These are phyloP conservation scores for Rhyacophila brunnea DNA, from an alignment of 1,140 invertebrate species.

Conservation along the genomic window DNA sequence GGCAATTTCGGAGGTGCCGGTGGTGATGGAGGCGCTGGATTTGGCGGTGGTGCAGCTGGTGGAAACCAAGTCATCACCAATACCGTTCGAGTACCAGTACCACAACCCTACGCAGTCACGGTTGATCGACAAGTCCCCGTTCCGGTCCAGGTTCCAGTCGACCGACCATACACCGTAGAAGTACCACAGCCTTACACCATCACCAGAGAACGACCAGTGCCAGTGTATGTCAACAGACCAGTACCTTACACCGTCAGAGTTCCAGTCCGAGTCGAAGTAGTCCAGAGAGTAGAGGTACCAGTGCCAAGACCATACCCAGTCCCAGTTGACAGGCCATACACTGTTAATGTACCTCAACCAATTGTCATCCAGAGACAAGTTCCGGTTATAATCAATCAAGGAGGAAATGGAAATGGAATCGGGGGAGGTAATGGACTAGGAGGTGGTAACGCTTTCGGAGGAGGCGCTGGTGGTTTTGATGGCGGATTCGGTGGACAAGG, in stretches of 20 bases:
- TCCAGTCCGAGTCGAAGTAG: constrained; percentile 43
- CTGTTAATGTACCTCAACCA: constrained; percentile 38
- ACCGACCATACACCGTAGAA: constrained; percentile 28
- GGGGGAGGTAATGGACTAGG: constrained; percentile 22
- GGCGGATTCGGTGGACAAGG: constrained; percentile 14
- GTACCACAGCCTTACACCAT: constrained; percentile 39
- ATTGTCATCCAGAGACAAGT: constrained; percentile 36
- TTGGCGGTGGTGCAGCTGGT: constrained; percentile 1
- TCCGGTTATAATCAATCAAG: constrained; percentile 32
- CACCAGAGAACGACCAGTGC: constrained; percentile 40
- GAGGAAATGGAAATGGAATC: constrained; percentile 11
- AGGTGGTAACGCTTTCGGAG: constrained; percentile 22
- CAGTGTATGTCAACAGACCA: constrained; percentile 34
- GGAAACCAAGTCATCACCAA: constrained; percentile 31
- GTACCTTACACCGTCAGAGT: constrained; percentile 38
- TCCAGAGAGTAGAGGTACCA: constrained; percentile 42
- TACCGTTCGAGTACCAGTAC: constrained; percentile 27
- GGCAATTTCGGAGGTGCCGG: constrained; percentile 16
- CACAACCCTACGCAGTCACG: constrained; percentile 31
- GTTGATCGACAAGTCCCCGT: constrained; percentile 27
- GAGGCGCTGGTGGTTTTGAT: constrained; percentile 21
- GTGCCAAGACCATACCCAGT: constrained; percentile 43
- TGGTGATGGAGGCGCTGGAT: constrained; percentile 6
- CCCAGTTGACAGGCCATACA: constrained; percentile 43
- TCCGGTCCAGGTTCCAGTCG: constrained; percentile 29